A percentile compares a stretch with the other conserved stretches of the same genome.
Conservation (phyloP, 2,888 invertebrate genomes). For the Muschampia plurimacula region DNA sequence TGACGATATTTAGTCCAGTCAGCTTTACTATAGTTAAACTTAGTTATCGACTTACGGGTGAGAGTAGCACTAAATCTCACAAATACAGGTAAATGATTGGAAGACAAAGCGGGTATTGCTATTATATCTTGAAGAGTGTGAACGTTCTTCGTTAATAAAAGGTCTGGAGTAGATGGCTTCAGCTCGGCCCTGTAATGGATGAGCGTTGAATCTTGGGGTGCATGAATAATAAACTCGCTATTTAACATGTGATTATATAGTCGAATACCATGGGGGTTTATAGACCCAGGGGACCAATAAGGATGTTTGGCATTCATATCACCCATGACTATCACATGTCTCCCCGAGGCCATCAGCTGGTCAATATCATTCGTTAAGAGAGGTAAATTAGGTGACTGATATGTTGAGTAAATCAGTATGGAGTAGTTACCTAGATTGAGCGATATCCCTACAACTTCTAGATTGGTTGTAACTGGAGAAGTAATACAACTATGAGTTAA, state of each 20-base stretch:
- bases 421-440: neutral
- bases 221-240: neutral
- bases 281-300: neutral
- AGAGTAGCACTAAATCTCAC: neutral
- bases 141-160: neutral
- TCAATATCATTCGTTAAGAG: neutral
- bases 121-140: neutral
- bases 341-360: neutral
- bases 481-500: neutral
- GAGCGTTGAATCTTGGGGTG: neutral
- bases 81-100: conserved; percentile 3
- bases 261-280: neutral
- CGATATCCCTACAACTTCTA: neutral
- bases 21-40: neutral
- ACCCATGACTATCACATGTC: neutral
- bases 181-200: neutral
- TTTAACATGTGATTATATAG: neutral
- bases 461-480: neutral
- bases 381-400: neutral
- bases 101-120: neutral
- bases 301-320: neutral
- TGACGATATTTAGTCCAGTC: neutral
- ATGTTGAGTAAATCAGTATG: neutral
- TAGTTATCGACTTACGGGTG: neutral
- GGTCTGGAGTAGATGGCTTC: neutral